Base-by-base conservation (phyloP, 1,140 invertebrate species). In the Drosophila virilis region DNA sequence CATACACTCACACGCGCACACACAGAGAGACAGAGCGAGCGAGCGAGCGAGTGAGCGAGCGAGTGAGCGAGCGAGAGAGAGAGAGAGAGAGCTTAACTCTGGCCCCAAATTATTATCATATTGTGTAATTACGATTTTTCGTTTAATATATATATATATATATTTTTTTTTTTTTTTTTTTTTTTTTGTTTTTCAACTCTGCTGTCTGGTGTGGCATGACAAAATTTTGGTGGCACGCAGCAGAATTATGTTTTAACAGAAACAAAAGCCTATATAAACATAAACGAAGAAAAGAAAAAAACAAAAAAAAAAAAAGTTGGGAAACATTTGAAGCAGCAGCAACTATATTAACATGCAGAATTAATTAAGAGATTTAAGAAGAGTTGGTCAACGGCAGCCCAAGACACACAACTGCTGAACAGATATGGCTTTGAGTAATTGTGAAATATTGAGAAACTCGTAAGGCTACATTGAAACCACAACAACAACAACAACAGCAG, bases 1-100 rank as follows among this genome's bases (percentile, higher is more conserved):
- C 15, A 62, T 51, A 69, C 57, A 60, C 50, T 60, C 55, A 58
- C 57, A 52, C n/a, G n/a, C n/a, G n/a, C n/a, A n/a, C n/a, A 64
- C 28, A 64, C 35, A 17, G 17, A 17, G 17, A 17, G 17, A 17
- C 17, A 17, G 17, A 17, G 17, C 17, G 1, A 17, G 17, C 1
- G 17, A 17, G 17, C 17, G 17, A 17, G 17, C 17, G n/a, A n/a
- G n/a, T n/a, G n/a, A n/a, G 48, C 59, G n/a, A 1, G 17, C 1
- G 17, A 17, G 17, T 1, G 17, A 17, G 17, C 1, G 17, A 17
- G 17, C 1, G 17, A 1, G 17, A 13, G 28, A 22, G 37, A 8
- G 28, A 28, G 38, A 50, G 42, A 50, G 38, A 57, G n/a, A 52
- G 10, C n/a, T 8, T 6, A 61, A 40, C 61, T 43, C 22, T 7